Base-by-base conservation (phyloP, 2,888 invertebrate species). In the Mylabris sibirica region DNA sequence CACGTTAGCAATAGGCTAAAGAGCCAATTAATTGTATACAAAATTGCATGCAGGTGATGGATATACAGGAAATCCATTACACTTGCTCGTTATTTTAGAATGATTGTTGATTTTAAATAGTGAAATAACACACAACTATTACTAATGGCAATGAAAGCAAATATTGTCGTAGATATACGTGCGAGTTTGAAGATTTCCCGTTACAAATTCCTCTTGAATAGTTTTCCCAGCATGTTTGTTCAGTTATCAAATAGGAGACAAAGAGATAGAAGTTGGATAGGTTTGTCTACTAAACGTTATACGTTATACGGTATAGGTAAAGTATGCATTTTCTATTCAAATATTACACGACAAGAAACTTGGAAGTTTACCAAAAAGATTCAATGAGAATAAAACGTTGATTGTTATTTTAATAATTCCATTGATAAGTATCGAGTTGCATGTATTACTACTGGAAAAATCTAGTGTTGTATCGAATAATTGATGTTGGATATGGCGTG, bases 241-340 rank as follows among this genome's bases (percentile, higher is more conserved):
- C 57, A 12, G 24, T 57, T 11, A 53, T 57, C 24, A 57, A 57
- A 24, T 17, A 20, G 30, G 20, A 49, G 38, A 49, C 14, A 57
- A 57, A 57, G 24, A 57, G 12, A 57, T 24, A 57, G 57, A 53
- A 49, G 41, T 41, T 41, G 20, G 22, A 53, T 22, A 24, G 14
- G 24, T 57, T 57, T 57, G 57, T 57, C 57, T 24, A 57, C 24
- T 24, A 24, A 24, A 57, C 57, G 57, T 57, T 57, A 49, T 49
- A 57, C 53, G 3, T 6, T 57, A 49, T 49, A 57, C 53, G 3
- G 5, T 30, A 30, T 5, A 30, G 30, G 24, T 57, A 24, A 24
- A 57, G 24, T 57, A 57, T 57, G 57, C 57, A 57, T 57, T 57
- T 57, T 24, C 57, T 57, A 57, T 24, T 57, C 57, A 57, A 57